phyloP scores from a whole-genome alignment of 2,888 invertebrate species.

The Dryocosmus kuriphilus region DNA sequence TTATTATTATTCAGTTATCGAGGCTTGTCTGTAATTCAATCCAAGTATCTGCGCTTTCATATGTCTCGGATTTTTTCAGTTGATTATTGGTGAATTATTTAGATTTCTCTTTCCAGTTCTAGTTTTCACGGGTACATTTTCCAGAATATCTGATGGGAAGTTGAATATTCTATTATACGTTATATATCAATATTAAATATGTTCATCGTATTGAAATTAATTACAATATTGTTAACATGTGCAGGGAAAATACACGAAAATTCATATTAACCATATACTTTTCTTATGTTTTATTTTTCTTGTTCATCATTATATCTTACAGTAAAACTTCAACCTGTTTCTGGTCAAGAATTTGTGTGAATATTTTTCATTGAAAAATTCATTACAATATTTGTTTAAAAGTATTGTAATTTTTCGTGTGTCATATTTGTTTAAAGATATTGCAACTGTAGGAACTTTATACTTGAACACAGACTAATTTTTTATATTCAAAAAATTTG shows the following conservation, averaged over 20 bases:
- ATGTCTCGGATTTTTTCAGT: slow-evolving; percentile 27
- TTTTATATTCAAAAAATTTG: no score
- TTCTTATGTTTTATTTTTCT: slow-evolving; percentile 5
- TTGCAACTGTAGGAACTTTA: no score
- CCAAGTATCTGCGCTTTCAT: slow-evolving; percentile 25
- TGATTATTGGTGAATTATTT: slow-evolving; percentile 7
- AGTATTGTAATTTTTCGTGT: no score
- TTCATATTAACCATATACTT: slow-evolving; percentile 5
- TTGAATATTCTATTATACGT: slow-evolving; percentile 29
- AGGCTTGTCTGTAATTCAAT: slow-evolving; percentile 31
- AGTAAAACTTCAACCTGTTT: not conserved
- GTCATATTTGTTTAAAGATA: no score
- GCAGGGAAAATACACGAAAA: slow-evolving; percentile 32
- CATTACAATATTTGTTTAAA: no score
- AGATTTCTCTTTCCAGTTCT: slow-evolving; percentile 17
- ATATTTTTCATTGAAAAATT: not conserved
- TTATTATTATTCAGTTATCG: slow-evolving; percentile 25
- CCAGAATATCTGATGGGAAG: slow-evolving; percentile 12
- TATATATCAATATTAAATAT: slow-evolving; percentile 39
- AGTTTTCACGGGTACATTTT: slow-evolving; percentile 22
- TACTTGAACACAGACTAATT: no score
- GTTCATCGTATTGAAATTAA: slow-evolving; percentile 28
- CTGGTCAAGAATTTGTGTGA: not conserved
- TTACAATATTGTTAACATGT: slow-evolving; percentile 36
- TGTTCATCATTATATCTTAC: not conserved